Evolutionary conservation across 2,113 vertebrate species (phyloP).

Genomic region (Mormyrus iriodes): DNA sequence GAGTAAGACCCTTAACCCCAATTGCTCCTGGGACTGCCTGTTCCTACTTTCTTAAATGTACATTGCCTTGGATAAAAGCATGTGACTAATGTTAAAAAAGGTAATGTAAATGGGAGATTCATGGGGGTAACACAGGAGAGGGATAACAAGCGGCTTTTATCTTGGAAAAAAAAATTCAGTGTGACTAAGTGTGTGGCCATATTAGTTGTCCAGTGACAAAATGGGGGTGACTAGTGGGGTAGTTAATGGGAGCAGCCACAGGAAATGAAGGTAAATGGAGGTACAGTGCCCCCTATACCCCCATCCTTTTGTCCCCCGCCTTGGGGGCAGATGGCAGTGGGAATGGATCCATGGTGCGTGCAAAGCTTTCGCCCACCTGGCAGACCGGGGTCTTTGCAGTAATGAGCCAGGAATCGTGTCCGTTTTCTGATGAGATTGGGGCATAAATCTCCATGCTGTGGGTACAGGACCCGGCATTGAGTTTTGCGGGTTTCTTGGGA

Average conservation of each 20-base stretch:
- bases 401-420: neutral
- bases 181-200: neutral
- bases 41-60: too few relatives aligned
- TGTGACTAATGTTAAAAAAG: neutral
- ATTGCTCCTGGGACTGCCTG: neutral
- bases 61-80: neutral
- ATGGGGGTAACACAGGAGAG: neutral
- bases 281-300: neutral
- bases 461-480: neutral
- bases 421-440: neutral
- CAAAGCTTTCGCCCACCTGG: neutral
- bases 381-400: neutral
- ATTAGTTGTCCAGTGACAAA: neutral
- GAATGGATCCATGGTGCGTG: neutral
- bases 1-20: neutral
- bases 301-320: neutral
- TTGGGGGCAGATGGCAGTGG: neutral
- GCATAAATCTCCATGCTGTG: neutral
- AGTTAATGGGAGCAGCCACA: neutral
- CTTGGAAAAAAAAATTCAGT: neutral
- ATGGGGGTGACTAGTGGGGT: neutral
- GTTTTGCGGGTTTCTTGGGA: neutral
- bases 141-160: neutral
- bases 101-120: neutral
- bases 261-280: neutral